Percentiles rank a stretch among this genome's conserved stretches.
phyloP scores from a whole-genome alignment of 2,888 invertebrate species.

The Acronicta aceris region DNA sequence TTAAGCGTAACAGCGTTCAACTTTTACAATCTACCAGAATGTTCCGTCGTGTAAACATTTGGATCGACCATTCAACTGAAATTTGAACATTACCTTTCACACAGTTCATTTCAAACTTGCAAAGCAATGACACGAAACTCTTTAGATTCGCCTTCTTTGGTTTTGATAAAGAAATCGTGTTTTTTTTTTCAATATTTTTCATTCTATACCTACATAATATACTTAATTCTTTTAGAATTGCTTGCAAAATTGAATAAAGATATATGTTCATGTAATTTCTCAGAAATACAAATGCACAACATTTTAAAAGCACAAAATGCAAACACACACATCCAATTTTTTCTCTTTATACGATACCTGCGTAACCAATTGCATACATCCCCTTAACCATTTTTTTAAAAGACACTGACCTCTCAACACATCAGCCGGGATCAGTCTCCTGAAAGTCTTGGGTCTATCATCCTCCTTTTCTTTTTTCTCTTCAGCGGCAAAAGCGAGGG shows the following conservation, averaged over 20 bases:
- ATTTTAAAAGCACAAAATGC: too few relatives aligned
- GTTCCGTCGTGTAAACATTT: conserved; percentile 27
- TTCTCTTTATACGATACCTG: neutral
- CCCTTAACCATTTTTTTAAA: conserved; percentile 14
- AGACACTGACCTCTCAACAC: conserved; percentile 94
- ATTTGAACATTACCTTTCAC: conserved; percentile 15
- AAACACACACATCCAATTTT: too few relatives aligned
- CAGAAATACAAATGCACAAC: neutral
- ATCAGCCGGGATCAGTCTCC: conserved; percentile 96
- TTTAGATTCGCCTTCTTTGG: too few relatives aligned
- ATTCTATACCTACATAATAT: too few relatives aligned
- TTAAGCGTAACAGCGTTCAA: conserved; percentile 36
- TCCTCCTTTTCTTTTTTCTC: conserved; percentile 88
- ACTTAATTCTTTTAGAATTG: too few relatives aligned
- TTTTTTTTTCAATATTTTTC: too few relatives aligned
- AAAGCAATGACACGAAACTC: neutral
- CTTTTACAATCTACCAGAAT: conserved; percentile 46
- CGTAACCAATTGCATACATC: conserved; percentile 1
- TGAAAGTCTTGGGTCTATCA: conserved; percentile 92
- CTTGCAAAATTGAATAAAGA: too few relatives aligned
- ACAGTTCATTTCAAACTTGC: neutral
- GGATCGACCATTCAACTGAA: conserved; percentile 1
- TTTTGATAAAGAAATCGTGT: too few relatives aligned
- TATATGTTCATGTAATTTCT: neutral
- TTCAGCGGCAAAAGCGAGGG: conserved; percentile 88